Evolutionary conservation across 2,888 invertebrate genomes (phyloP).

Genomic region (Caprella mutica): DNA sequence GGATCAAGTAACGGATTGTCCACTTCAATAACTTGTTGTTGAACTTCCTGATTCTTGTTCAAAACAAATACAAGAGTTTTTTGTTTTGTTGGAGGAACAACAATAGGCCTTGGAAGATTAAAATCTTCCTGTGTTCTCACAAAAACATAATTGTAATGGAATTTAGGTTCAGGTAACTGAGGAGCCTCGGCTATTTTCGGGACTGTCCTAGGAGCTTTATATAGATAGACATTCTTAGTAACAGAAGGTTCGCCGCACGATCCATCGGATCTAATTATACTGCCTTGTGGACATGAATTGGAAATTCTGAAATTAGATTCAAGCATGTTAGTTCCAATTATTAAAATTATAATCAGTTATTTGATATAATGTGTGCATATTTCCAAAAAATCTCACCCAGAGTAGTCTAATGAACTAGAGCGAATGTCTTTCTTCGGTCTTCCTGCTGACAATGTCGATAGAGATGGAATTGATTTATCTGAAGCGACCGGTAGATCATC

Average conservation of each 20-base stretch:
- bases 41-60: neutral
- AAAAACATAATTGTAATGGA: constrained; percentile 19
- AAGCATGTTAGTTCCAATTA: too few relatives aligned
- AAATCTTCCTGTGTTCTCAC: constrained; percentile 22
- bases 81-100: constrained; percentile 22
- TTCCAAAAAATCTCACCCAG: too few relatives aligned
- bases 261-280: constrained; percentile 16
- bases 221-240: constrained; percentile 13
- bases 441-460: too few relatives aligned
- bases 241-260: constrained; percentile 16
- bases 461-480: too few relatives aligned
- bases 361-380: too few relatives aligned
- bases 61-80: constrained; percentile 23
- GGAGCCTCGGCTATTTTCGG: constrained; percentile 5
- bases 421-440: too few relatives aligned
- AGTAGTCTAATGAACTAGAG: too few relatives aligned
- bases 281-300: constrained; percentile 7
- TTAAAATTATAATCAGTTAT: too few relatives aligned
- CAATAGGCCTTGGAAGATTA: constrained; percentile 13
- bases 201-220: constrained; percentile 11
- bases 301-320: too few relatives aligned
- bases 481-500: too few relatives aligned
- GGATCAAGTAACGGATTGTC: neutral
- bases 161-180: constrained; percentile 15
- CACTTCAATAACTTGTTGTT: constrained; percentile 4